Percentiles rank a stretch among this genome's conserved stretches.
phyloP scores from a whole-genome alignment of 2,113 vertebrate species.

The Pogona vitticeps region DNA sequence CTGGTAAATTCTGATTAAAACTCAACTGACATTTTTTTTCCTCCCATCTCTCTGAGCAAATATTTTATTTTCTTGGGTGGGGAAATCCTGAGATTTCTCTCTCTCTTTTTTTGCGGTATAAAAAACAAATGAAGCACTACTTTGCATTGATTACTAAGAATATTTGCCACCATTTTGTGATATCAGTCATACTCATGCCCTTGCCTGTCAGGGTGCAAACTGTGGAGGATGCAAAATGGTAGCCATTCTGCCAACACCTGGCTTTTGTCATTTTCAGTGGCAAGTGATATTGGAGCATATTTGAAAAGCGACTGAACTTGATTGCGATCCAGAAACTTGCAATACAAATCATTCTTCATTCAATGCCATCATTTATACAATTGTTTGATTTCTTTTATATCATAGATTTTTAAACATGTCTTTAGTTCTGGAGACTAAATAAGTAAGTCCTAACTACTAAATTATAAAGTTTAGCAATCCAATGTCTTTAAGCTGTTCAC shows the following conservation, averaged over 20 bases:
- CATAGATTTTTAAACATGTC: not conserved
- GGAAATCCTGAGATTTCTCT: no score
- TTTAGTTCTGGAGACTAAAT: not conserved
- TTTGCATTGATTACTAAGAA: no score
- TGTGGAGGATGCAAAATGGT: no score
- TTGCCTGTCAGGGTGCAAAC: no score
- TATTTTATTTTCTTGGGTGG: no score
- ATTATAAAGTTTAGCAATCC: not conserved
- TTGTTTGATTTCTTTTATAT: not conserved
- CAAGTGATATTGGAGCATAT: not conserved
- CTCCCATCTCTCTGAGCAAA: no score
- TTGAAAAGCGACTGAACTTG: not conserved
- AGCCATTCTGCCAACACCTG: not conserved
- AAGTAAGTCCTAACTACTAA: not conserved
- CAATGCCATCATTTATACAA: not conserved
- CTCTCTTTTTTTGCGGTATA: no score
- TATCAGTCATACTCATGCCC: no score
- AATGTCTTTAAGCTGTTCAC: not conserved
- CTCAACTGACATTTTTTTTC: no score
- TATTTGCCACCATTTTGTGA: no score
- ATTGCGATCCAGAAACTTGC: not conserved
- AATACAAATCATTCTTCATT: not conserved
- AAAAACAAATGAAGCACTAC: no score
- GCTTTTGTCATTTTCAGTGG: not conserved
- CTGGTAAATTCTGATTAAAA: no score